Conservation (phyloP, 2,888 invertebrate genomes). For the Nasonia oneida region DNA sequence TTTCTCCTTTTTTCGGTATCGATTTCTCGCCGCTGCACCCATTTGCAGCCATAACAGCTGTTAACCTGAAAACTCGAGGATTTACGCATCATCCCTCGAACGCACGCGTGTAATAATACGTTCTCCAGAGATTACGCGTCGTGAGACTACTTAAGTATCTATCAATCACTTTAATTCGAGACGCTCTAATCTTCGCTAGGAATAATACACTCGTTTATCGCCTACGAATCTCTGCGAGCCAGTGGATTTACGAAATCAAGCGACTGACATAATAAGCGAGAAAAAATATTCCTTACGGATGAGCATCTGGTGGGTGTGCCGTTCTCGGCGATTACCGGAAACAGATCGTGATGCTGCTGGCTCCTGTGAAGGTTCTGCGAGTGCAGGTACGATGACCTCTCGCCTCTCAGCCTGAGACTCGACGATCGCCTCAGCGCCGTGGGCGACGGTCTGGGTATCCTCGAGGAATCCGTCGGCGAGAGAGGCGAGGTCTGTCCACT, state of each 20-base stretch:
- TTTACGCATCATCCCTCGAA: not conserved
- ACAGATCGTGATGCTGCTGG: conserved; percentile 80
- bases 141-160: not conserved
- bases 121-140: not conserved
- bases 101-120: not conserved
- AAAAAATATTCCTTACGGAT: conserved; percentile 70
- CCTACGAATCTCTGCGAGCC: too few species aligned
- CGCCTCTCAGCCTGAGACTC: conserved; percentile 86
- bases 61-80: conserved; percentile 5
- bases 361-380: conserved; percentile 59
- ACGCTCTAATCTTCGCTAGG: not conserved
- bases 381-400: conserved; percentile 71
- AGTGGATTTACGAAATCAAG: not conserved
- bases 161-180: not conserved
- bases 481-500: conserved; percentile 69
- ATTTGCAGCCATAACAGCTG: not conserved
- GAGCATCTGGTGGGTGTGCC: conserved; percentile 76
- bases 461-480: conserved; percentile 67
- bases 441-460: conserved; percentile 79
- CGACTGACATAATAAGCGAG: not conserved
- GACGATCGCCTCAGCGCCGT: conserved; percentile 83
- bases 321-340: conserved; percentile 85
- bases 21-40: not conserved
- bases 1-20: not conserved
- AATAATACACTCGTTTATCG: too few species aligned